A percentile compares a stretch with the other conserved stretches of the same genome.
These are phyloP conservation scores for Drosophila koepferae DNA, from an alignment of 2,888 invertebrate species.

Conservation along the genomic window DNA sequence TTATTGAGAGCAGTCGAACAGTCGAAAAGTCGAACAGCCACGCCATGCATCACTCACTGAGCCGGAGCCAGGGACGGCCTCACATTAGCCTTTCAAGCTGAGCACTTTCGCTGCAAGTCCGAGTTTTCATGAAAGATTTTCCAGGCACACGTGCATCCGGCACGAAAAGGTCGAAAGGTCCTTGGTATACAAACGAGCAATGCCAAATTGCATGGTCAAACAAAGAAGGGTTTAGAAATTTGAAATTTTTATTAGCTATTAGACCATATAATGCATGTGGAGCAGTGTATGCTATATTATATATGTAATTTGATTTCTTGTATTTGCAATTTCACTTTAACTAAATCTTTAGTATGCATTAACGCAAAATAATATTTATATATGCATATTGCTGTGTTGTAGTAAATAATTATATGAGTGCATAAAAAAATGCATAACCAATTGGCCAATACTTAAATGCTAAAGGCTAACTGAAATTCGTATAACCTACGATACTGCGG, in stretches of 20 bases:
- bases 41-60: conserved; percentile 34
- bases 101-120: conserved; percentile 33
- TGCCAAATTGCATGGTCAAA: conserved; percentile 59
- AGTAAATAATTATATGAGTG: conserved; percentile 19
- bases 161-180: conserved; percentile 69
- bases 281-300: conserved; percentile 42
- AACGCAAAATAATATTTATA: conserved; percentile 35
- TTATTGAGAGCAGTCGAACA: conserved; percentile 30
- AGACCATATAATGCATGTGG: conserved; percentile 62
- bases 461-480: conserved; percentile 74
- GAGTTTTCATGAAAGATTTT: conserved; percentile 62
- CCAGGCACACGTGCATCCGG: conserved; percentile 37
- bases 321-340: conserved; percentile 58
- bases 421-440: conserved; percentile 49
- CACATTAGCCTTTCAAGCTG: conserved; percentile 58
- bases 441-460: conserved; percentile 65
- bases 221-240: conserved; percentile 49
- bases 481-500: conserved; percentile 68
- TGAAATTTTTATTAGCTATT: conserved; percentile 77
- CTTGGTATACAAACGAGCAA: conserved; percentile 17
- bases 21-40: conserved; percentile 8
- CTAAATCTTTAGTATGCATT: conserved; percentile 56
- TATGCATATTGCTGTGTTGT: conserved; percentile 25
- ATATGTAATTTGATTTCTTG: conserved; percentile 66
- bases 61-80: conserved; percentile 43